Percentiles rank a stretch among this genome's conserved stretches.
These are phyloP conservation scores for Turritopsis rubra DNA, from an alignment of 30 jellyfish, hydroid and myxozoan species.

Conservation along the genomic window DNA sequence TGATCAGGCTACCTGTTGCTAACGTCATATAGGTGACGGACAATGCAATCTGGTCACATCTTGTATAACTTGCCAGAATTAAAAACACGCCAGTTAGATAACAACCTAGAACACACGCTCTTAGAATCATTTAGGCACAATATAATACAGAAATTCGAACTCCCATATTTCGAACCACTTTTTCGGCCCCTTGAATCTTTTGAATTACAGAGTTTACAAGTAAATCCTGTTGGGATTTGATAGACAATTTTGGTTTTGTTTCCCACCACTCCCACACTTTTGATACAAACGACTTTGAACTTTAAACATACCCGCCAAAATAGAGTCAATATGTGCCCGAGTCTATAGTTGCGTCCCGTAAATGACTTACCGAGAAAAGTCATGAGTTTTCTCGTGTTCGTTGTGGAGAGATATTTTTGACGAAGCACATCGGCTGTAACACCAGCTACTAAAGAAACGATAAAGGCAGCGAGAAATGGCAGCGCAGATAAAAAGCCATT, in stretches of 20 bases:
- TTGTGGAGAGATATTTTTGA: constrained; percentile 42
- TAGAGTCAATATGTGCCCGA: too few relatives aligned
- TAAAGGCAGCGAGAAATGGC: constrained; percentile 56
- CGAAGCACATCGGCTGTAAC: constrained; percentile 52
- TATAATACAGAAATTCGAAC: too few relatives aligned
- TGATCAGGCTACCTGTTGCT: neutral
- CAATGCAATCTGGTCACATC: neutral
- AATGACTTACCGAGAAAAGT: constrained; percentile 45
- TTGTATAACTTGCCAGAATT: constrained; percentile 1
- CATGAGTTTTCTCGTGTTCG: constrained; percentile 53
- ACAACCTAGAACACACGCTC: constrained; percentile 1
- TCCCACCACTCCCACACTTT: too few relatives aligned
- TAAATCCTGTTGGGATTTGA: too few relatives aligned
- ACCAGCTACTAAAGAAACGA: constrained; percentile 42
- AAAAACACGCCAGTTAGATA: neutral
- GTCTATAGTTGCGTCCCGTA: too few relatives aligned
- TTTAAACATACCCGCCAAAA: too few relatives aligned
- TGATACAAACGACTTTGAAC: too few relatives aligned
- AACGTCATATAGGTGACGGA: neutral
- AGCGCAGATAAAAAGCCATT: constrained; percentile 85
- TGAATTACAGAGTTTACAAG: too few relatives aligned
- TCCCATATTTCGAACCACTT: too few relatives aligned
- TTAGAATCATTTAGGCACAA: too few relatives aligned
- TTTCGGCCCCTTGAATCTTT: too few relatives aligned
- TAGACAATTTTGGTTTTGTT: too few relatives aligned